Percentiles rank a stretch among this genome's conserved stretches.
These are phyloP conservation scores for Dione vanillae DNA, from an alignment of 2,888 invertebrate genomes.

Conservation along the genomic window DNA sequence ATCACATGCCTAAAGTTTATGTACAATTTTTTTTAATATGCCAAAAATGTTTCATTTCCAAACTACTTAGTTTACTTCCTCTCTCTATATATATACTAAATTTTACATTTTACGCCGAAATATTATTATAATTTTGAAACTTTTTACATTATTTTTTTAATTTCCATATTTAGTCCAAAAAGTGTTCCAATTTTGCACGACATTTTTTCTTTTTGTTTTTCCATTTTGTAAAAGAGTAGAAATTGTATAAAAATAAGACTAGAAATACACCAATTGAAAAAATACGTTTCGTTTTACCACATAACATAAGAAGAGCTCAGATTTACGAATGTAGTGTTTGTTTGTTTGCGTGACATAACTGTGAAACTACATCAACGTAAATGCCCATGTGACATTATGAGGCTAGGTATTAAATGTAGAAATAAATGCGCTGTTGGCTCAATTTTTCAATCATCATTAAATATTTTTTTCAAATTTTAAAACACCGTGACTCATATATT, in stretches of 20 bases:
- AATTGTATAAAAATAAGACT: constrained; percentile 70
- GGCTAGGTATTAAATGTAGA: constrained; percentile 63
- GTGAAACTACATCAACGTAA: constrained; percentile 63
- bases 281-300: constrained; percentile 35
- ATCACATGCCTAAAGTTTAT: constrained; percentile 77
- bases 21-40: constrained; percentile 67
- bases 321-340: constrained; percentile 21
- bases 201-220: constrained; percentile 42
- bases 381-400: constrained; percentile 77
- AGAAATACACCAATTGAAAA: constrained; percentile 75
- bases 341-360: constrained; percentile 25
- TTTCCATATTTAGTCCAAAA: constrained; percentile 49
- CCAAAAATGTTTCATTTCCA: constrained; percentile 80
- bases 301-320: constrained; percentile 41
- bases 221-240: constrained; percentile 50
- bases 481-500: constrained; percentile 5
- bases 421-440: constrained; percentile 73
- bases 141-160: constrained; percentile 55
- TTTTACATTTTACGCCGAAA: constrained; percentile 79
- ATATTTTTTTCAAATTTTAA: neutral
- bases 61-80: constrained; percentile 70
- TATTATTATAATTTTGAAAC: constrained; percentile 67
- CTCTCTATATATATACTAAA: constrained; percentile 66
- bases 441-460: constrained; percentile 39
- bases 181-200: constrained; percentile 55